phyloP scores from a whole-genome alignment of 1,140 invertebrate species.

The Anadara kagoshimensis region DNA sequence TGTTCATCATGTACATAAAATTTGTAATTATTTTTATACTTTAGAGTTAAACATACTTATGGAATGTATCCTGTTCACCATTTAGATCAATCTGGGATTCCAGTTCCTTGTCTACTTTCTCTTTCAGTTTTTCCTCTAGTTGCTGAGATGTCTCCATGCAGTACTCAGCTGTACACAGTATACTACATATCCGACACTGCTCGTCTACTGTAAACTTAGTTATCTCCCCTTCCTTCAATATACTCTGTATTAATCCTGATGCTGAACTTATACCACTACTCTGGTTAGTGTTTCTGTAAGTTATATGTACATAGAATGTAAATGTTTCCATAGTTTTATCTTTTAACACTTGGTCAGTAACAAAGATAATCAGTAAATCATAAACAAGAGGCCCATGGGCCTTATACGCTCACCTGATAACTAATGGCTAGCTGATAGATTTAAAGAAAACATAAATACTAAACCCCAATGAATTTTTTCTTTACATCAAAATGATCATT shows the following conservation, averaged over 20 bases:
- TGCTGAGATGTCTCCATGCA: constrained; percentile 98
- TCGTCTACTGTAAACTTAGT: constrained; percentile 91
- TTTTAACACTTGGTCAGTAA: no score
- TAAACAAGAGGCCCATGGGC: no score
- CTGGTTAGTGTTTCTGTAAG: constrained; percentile 60
- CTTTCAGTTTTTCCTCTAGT: constrained; percentile 95
- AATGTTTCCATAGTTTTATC: no score
- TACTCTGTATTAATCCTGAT: constrained; percentile 87
- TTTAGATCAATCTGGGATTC: constrained; percentile 89
- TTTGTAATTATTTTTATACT: not conserved
- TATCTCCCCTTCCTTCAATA: constrained; percentile 84
- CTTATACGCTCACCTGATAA: no score
- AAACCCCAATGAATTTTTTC: no score
- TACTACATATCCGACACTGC: constrained; percentile 89
- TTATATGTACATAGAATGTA: constrained; percentile 51
- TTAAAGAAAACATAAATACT: no score
- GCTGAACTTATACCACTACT: constrained; percentile 77
- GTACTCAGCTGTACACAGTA: constrained; percentile 98
- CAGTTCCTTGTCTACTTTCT: constrained; percentile 86
- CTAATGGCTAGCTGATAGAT: no score
- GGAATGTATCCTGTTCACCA: constrained; percentile 95
- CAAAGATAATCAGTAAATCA: no score
- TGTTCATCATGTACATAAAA: not conserved
- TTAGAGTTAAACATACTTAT: constrained; percentile 78
- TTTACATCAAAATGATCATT: no score